phyloP scores from a whole-genome alignment of 1,140 invertebrate species.

The Brachystomella parvula region DNA sequence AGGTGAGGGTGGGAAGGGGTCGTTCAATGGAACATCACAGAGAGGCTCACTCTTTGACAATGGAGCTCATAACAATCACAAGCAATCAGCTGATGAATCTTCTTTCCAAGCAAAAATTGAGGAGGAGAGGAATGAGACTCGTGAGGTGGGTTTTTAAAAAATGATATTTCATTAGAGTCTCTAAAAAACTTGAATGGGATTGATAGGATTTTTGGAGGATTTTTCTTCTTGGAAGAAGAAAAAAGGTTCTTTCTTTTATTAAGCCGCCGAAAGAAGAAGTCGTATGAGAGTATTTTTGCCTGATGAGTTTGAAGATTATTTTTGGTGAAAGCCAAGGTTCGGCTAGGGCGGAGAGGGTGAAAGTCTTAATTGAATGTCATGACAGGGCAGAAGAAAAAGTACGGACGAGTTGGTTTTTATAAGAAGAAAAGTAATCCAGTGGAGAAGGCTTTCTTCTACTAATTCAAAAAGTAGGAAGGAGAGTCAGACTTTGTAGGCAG shows the following conservation, averaged over 20 bases:
- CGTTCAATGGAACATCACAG: neutral
- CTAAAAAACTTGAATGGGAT: too few relatives aligned
- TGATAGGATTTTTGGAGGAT: neutral
- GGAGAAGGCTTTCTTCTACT: slow-evolving; percentile 4
- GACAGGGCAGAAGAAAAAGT: neutral
- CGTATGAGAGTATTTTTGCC: slow-evolving; percentile 5
- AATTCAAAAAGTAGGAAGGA: neutral
- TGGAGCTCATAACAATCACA: neutral
- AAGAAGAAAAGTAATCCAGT: neutral
- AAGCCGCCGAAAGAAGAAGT: neutral
- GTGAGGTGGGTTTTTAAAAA: slow-evolving; percentile 5
- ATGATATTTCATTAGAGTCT: too few relatives aligned
- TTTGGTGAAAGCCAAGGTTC: too few relatives aligned
- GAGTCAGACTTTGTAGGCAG: neutral
- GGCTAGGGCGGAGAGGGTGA: slow-evolving; percentile 3
- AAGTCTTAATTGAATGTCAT: slow-evolving; percentile 13
- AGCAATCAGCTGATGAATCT: neutral
- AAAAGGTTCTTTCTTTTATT: neutral
- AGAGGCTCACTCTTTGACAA: neutral
- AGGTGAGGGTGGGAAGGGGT: neutral
- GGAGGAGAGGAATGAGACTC: neutral
- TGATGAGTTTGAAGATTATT: neutral
- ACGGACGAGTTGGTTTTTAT: slow-evolving; percentile 1
- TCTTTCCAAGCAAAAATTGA: neutral
- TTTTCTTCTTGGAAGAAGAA: neutral